A percentile compares a stretch with the other conserved stretches of the same genome.
Evolutionary conservation across 2,888 invertebrate genomes (phyloP).

Genomic region (Tinea trinotella): DNA sequence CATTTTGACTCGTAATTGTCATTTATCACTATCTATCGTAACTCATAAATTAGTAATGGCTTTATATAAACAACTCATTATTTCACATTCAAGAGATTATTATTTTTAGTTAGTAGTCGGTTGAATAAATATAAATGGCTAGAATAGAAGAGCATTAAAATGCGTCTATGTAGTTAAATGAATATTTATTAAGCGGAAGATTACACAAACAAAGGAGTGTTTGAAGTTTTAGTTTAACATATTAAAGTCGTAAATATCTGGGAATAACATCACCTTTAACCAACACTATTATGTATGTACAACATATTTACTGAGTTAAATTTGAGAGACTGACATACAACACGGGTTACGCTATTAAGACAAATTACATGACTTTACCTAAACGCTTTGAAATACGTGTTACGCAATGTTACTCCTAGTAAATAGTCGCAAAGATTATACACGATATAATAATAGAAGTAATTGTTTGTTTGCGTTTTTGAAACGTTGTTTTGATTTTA

Average conservation of each 20-base stretch:
- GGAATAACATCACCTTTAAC: background rate
- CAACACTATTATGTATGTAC: background rate
- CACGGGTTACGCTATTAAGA: constrained; percentile 6
- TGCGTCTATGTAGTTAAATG: too few species aligned
- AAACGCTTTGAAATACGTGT: background rate
- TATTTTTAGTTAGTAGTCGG: too few species aligned
- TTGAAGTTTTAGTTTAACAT: background rate
- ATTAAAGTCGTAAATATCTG: background rate
- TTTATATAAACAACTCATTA: too few species aligned
- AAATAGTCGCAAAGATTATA: background rate
- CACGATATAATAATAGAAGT: background rate
- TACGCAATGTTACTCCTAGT: background rate
- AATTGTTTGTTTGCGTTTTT: too few species aligned
- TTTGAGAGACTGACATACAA: constrained; percentile 1
- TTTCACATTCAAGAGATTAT: too few species aligned
- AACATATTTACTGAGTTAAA: constrained; percentile 5
- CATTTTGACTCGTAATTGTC: background rate
- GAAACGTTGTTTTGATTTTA: too few species aligned
- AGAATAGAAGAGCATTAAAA: too few species aligned
- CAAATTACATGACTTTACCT: constrained; percentile 4
- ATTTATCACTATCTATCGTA: background rate
- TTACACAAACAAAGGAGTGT: too few species aligned
- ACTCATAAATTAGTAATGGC: background rate
- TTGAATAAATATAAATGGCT: too few species aligned
- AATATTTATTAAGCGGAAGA: too few species aligned